These are phyloP conservation scores for Buathra laborator DNA, from an alignment of 2,888 invertebrate genomes.

Conservation along the genomic window DNA sequence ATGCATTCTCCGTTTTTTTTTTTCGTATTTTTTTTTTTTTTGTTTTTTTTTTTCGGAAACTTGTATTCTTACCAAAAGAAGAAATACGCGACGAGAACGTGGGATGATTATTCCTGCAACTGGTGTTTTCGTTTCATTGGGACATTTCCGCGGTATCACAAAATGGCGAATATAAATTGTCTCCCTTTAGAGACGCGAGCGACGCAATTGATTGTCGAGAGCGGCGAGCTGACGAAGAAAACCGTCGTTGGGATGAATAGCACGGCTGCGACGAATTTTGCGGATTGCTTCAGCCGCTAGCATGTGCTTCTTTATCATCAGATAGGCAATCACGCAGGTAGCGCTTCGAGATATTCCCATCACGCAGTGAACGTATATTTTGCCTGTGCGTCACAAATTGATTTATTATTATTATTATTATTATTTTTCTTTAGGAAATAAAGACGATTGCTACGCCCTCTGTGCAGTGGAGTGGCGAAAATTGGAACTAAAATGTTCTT, in stretches of 20 bases:
- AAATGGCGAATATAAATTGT: conserved; percentile 36
- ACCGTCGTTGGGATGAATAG: conserved; percentile 93
- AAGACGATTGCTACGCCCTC: neutral
- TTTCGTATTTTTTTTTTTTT: conserved; percentile 15
- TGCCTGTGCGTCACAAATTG: conserved; percentile 86
- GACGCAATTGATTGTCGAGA: conserved; percentile 85
- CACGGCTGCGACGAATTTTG: conserved; percentile 89
- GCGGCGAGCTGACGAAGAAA: conserved; percentile 92
- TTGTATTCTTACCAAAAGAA: conserved; percentile 37
- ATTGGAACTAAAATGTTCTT: neutral
- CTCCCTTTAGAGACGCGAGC: conserved; percentile 73
- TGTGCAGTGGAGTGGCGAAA: neutral
- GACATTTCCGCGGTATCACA: conserved; percentile 21
- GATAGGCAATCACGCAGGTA: conserved; percentile 92
- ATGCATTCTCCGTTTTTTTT: too few relatives aligned
- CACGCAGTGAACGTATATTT: conserved; percentile 92
- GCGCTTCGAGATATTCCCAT: conserved; percentile 94
- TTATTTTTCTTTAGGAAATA: conserved; percentile 15
- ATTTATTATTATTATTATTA: conserved; percentile 4
- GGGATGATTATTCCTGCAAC: neutral
- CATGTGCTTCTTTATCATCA: conserved; percentile 93
- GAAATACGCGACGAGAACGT: conserved; percentile 7
- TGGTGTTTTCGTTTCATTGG: conserved; percentile 6
- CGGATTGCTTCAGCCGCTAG: conserved; percentile 91
- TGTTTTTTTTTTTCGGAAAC: neutral